These are phyloP conservation scores for Invenusta paracnida DNA, from an alignment of 2,888 invertebrate genomes.

Conservation along the genomic window DNA sequence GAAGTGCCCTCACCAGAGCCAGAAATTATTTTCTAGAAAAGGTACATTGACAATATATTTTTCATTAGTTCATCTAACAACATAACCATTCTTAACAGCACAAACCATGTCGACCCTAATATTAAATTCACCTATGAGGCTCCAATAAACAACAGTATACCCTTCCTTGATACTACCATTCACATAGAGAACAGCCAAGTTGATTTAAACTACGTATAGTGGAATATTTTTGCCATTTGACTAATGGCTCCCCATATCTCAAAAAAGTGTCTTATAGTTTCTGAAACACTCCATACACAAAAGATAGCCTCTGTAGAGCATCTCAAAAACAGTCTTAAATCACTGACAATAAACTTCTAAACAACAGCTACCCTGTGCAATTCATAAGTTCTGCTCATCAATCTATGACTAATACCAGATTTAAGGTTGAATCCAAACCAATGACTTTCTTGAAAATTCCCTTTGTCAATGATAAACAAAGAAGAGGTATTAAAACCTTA, in stretches of 20 bases:
- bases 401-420: not conserved
- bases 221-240: not conserved
- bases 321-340: not conserved
- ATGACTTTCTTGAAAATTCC: not conserved
- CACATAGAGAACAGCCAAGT: not conserved
- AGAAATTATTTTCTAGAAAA: not conserved
- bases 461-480: not conserved
- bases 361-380: not conserved
- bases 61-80: no score
- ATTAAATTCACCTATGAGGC: not conserved
- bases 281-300: not conserved
- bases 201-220: not conserved
- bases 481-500: not conserved
- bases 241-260: not conserved
- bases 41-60: conserved; percentile 2
- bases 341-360: not conserved
- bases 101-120: no score
- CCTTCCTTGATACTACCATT: not conserved
- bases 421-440: not conserved
- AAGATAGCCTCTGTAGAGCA: not conserved
- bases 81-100: no score
- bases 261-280: not conserved
- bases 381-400: not conserved
- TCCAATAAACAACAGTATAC: not conserved
- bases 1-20: not conserved